These are phyloP conservation scores for Bathybates hornii DNA, from an alignment of 2,113 vertebrate genomes.

Conservation along the genomic window DNA sequence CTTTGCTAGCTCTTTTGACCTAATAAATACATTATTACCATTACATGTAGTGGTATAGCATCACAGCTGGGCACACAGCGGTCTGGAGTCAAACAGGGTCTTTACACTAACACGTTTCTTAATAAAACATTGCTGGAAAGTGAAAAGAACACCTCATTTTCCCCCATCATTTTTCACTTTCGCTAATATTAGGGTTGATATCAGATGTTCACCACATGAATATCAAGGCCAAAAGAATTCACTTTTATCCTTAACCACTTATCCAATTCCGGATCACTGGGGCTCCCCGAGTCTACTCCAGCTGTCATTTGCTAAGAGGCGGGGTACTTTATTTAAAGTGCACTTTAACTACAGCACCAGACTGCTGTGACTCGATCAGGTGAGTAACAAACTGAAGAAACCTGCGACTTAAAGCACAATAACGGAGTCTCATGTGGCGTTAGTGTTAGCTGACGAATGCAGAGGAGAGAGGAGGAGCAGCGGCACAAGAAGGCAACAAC, in stretches of 20 bases:
- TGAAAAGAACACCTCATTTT: background rate
- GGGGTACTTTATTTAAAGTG: background rate
- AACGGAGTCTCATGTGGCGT: background rate
- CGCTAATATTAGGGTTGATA: background rate
- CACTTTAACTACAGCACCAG: background rate
- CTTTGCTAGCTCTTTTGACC: background rate
- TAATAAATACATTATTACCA: background rate
- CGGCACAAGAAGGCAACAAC: background rate
- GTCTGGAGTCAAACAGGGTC: background rate
- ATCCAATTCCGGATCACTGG: background rate
- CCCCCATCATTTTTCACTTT: background rate
- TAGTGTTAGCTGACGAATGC: background rate
- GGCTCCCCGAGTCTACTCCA: background rate
- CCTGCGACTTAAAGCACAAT: background rate
- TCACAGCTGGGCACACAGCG: background rate
- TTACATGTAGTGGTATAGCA: background rate
- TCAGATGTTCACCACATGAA: background rate
- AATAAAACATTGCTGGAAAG: background rate
- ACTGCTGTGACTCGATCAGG: background rate
- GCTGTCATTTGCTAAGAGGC: background rate
- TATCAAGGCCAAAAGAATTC: background rate
- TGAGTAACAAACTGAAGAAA: background rate
- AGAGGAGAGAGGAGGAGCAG: background rate
- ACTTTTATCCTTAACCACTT: background rate
- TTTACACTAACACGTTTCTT: background rate